Evolutionary conservation across 2,113 vertebrate species (phyloP).

Genomic region (Poeciliopsis prolifica): DNA sequence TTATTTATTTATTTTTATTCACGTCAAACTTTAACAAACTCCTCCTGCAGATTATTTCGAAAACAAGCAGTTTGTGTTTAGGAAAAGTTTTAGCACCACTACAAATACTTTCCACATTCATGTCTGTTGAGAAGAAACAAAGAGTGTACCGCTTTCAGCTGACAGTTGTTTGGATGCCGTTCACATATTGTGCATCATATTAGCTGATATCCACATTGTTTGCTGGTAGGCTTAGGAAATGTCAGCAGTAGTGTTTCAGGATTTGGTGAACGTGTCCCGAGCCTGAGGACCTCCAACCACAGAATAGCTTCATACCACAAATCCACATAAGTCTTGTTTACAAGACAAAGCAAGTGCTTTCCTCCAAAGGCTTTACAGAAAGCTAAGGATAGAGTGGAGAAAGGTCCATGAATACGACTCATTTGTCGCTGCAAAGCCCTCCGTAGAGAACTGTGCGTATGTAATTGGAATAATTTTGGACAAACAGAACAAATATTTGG

Average conservation of each 20-base stretch:
- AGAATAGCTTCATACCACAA: conserved; percentile 55
- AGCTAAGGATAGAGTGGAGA: conserved; percentile 38
- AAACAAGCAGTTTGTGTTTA: no score
- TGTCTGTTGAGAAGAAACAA: conserved; percentile 16
- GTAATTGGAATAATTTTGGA: conserved; percentile 62
- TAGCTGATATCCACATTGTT: conserved; percentile 52
- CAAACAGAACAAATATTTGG: conserved; percentile 50
- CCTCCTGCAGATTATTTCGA: no score
- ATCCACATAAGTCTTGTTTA: conserved; percentile 68
- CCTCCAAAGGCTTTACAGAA: conserved; percentile 50
- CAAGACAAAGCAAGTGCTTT: conserved; percentile 58
- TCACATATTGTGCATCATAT: conserved; percentile 41
- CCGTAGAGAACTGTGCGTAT: conserved; percentile 56
- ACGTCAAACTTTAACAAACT: no score
- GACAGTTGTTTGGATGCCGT: conserved; percentile 38
- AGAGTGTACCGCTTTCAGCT: conserved; percentile 18
- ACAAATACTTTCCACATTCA: conserved; percentile 11
- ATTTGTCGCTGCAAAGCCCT: conserved; percentile 57
- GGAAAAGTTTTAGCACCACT: no score
- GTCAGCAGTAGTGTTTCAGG: conserved; percentile 52
- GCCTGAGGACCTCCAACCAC: conserved; percentile 58
- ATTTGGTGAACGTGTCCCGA: conserved; percentile 52
- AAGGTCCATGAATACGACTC: conserved; percentile 21
- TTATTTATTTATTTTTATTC: no score
- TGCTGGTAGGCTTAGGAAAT: conserved; percentile 61